Evolutionary conservation across 2,797 vertebrate genomes (phyloP), one percentile per base, ranked within the genome.

Genomic region (Ptychadena robeensis): DNA sequence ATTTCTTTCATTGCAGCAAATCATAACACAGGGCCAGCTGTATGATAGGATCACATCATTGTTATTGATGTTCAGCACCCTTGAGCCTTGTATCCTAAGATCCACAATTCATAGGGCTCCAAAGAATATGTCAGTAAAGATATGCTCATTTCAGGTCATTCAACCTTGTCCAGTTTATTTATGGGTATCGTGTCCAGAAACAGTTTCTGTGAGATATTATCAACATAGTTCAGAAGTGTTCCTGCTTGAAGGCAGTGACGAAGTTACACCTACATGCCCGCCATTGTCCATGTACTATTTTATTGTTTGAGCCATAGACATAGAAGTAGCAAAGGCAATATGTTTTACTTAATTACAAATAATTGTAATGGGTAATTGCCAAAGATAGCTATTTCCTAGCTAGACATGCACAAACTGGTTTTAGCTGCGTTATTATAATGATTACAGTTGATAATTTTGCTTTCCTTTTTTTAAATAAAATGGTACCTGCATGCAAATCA

Each of bases 111-210:
- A 68, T 85, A 77, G 37, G 86, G 84, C 83, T 38, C 35, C 87
- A 90, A 90, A 89, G 87, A 88, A 91, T 89, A 86, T 79, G 77
- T 85, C 85, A 44, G 82, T 77, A 73, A 87, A 88, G 88, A 88
- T 86, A 85, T 66, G 88, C 88, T 91, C 86, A 85, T 90, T 90
- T 91, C 88, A 81, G 91, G 91, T 89, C 90, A 91, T 87, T 88
- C 87, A 91, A 91, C 92, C 92, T 90, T 92, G 90, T 92, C 91
- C 82, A 4, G 12, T 90, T 91, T 93, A 91, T 91, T 93, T 92
- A 92, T 91, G 89, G 88, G 90, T 88, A 88, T 90, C 92, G 90
- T 92, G 91, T 91, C 88, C 90, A 90, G 91, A 91, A 91, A 91
- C 86, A 88, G 88, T 91, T 85, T 86, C 89, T 91, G 90, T 91